Conservation (phyloP, 2,113 vertebrate species). For the Centropus unirufus region DNA sequence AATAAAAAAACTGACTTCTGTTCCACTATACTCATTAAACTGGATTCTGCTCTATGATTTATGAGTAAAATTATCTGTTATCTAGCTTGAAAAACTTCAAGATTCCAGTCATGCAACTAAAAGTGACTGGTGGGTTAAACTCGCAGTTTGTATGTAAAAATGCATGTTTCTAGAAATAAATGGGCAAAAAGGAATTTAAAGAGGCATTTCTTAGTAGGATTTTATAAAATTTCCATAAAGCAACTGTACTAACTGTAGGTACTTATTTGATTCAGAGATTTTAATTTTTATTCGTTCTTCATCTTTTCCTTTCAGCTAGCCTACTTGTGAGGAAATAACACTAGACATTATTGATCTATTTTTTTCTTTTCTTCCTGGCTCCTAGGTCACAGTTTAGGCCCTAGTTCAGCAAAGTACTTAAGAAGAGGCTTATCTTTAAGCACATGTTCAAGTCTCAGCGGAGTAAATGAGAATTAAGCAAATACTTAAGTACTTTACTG, state of each 20-base stretch:
- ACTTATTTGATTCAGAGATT: background rate
- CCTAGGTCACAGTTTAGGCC: slow-evolving; percentile 64
- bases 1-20: background rate
- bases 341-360: slow-evolving; percentile 44
- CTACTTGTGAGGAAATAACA: slow-evolving; percentile 10
- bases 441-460: slow-evolving; percentile 65
- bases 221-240: background rate
- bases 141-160: background rate
- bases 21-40: background rate
- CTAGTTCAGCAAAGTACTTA: slow-evolving; percentile 66
- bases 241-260: background rate
- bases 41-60: background rate
- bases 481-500: slow-evolving; percentile 70
- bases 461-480: slow-evolving; percentile 71
- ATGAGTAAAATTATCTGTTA: background rate
- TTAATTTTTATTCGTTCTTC: background rate
- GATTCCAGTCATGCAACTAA: background rate
- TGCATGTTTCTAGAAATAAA: background rate
- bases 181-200: background rate
- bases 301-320: background rate
- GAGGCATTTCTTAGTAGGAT: background rate
- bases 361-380: slow-evolving; percentile 31
- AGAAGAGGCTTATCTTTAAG: slow-evolving; percentile 71
- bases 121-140: background rate
- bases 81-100: background rate